Evolutionary conservation across 2,113 vertebrate species (phyloP).

Genomic region (Blennius ocellaris): DNA sequence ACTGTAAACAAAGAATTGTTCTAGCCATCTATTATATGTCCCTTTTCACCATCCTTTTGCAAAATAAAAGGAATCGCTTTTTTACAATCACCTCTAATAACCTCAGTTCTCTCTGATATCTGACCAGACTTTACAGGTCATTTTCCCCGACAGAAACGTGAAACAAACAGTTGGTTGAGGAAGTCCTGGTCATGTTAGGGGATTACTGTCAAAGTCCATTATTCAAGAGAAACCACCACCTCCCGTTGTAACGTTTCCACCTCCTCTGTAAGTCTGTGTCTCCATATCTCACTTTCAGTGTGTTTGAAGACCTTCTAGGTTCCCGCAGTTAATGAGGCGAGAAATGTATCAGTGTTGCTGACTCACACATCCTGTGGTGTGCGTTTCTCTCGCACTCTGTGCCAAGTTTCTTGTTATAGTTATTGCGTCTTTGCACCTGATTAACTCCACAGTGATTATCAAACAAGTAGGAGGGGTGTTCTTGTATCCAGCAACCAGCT

Average conservation of each 20-base stretch:
- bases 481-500: constrained; percentile 10
- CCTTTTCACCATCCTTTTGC: constrained; percentile 3
- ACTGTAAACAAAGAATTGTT: neutral
- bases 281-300: neutral
- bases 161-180: constrained; percentile 39
- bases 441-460: neutral
- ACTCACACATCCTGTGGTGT: constrained; percentile 3
- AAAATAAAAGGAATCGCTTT: constrained; percentile 7
- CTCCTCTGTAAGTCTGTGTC: constrained; percentile 10
- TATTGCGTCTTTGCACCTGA: neutral
- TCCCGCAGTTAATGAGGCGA: constrained; percentile 48
- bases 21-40: neutral
- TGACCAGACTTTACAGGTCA: constrained; percentile 45
- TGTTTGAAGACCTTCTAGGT: constrained; percentile 41
- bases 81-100: neutral
- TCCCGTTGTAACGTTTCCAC: constrained; percentile 10
- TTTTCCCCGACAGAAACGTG: constrained; percentile 28
- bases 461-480: constrained; percentile 6
- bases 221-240: constrained; percentile 41
- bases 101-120: neutral
- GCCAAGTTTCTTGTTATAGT: neutral
- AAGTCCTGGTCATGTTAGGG: constrained; percentile 26
- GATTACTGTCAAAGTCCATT: constrained; percentile 66
- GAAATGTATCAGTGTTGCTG: constrained; percentile 19
- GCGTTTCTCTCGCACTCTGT: neutral